Evolutionary conservation across 2,113 vertebrate genomes (phyloP).

Genomic region (Benitochromis conjunctus): DNA sequence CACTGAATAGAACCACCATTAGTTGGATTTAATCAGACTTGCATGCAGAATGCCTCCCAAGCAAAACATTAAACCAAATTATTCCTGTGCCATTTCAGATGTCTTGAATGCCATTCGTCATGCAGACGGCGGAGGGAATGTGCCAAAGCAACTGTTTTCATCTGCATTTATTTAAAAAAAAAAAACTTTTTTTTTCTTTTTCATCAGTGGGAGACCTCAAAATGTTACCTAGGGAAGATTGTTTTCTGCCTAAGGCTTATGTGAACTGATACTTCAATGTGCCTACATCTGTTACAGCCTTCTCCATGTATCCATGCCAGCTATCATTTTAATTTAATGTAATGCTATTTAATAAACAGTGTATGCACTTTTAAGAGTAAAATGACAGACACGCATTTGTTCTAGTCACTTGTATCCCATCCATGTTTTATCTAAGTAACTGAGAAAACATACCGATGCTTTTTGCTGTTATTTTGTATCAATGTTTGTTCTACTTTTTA

Average conservation of each 20-base stretch:
- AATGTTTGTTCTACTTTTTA: constrained; percentile 32
- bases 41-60: constrained; percentile 35
- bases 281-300: constrained; percentile 90
- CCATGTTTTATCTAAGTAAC: constrained; percentile 37
- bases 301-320: constrained; percentile 81
- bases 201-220: constrained; percentile 45
- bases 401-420: constrained; percentile 54
- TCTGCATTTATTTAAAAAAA: not conserved
- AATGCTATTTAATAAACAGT: constrained; percentile 88
- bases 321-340: constrained; percentile 85
- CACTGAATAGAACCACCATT: constrained; percentile 6
- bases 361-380: constrained; percentile 85
- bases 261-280: constrained; percentile 82
- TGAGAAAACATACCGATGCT: constrained; percentile 52
- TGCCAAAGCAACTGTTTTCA: constrained; percentile 76
- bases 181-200: not conserved
- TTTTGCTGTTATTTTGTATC: constrained; percentile 15
- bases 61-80: constrained; percentile 35
- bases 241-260: constrained; percentile 62
- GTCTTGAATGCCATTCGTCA: constrained; percentile 56
- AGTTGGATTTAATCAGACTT: not conserved
- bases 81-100: constrained; percentile 67
- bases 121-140: constrained; percentile 62
- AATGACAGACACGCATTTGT: constrained; percentile 64
- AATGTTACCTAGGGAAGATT: constrained; percentile 64